Percentiles rank a stretch among this genome's conserved stretches.
These are phyloP conservation scores for Catharus ustulatus DNA, from an alignment of 2,797 vertebrate species.

Conservation along the genomic window DNA sequence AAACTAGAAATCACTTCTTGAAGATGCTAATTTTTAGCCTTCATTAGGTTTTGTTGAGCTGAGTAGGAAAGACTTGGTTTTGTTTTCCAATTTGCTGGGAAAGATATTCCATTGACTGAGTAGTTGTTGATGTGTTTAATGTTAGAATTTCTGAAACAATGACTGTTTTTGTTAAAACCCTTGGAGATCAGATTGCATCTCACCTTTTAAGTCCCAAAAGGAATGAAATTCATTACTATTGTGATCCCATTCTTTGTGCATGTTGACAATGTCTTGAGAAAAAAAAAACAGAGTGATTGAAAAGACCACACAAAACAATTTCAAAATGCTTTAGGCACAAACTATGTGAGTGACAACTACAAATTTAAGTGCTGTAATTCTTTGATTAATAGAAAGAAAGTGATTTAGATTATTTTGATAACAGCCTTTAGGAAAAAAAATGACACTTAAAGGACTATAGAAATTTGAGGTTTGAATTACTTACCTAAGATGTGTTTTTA, in stretches of 20 bases:
- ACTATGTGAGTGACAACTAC: constrained; percentile 75
- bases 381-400: constrained; percentile 77
- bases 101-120: not conserved
- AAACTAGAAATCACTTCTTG: not conserved
- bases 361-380: constrained; percentile 78
- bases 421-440: constrained; percentile 71
- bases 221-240: constrained; percentile 62
- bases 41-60: not conserved
- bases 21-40: not conserved
- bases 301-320: constrained; percentile 79
- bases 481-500: constrained; percentile 63
- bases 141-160: constrained; percentile 27
- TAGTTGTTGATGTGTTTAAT: not conserved
- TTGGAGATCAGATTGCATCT: constrained; percentile 36
- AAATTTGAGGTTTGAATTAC: constrained; percentile 64
- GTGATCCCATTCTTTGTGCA: constrained; percentile 65
- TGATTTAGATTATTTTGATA: constrained; percentile 77
- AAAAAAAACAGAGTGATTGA: constrained; percentile 65
- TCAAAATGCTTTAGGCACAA: constrained; percentile 77
- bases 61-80: not conserved
- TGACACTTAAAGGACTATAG: constrained; percentile 69
- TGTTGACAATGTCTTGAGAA: constrained; percentile 67
- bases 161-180: constrained; percentile 30
- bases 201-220: constrained; percentile 57
- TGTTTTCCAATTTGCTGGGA: not conserved